Evolutionary conservation across 2,113 vertebrate species (phyloP).

Genomic region (Platycercus adscitus): DNA sequence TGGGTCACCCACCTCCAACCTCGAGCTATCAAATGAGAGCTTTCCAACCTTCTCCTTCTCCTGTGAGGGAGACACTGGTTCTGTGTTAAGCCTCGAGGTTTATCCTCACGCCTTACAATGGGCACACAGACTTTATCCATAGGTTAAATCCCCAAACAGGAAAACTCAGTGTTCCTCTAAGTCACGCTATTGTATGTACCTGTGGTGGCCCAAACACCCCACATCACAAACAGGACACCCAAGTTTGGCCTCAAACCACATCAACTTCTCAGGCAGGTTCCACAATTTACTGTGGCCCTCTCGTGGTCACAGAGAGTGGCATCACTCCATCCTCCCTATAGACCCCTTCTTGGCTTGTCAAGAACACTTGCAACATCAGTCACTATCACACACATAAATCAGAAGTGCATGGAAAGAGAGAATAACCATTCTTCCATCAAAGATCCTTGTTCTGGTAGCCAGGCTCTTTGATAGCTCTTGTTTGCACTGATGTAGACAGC

Average conservation of each 20-base stretch:
- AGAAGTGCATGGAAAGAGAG: not conserved
- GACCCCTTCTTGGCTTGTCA: not conserved
- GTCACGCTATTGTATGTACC: not conserved
- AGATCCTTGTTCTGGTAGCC: not conserved
- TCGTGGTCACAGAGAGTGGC: slow-evolving; percentile 23
- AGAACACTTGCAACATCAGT: rapidly evolving
- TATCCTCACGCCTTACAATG: not conserved
- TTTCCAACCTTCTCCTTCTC: not conserved
- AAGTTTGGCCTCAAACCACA: not conserved
- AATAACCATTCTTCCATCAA: not conserved
- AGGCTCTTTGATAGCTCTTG: not conserved
- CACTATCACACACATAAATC: not conserved
- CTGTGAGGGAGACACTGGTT: not conserved
- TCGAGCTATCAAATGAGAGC: not conserved
- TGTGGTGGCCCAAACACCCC: not conserved
- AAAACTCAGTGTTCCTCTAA: not conserved
- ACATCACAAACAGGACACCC: not conserved
- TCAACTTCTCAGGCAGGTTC: not conserved
- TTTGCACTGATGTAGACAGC: rapidly evolving
- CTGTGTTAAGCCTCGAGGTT: not conserved
- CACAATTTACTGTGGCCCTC: slow-evolving; percentile 44
- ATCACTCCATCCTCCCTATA: not conserved
- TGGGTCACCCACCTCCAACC: not conserved
- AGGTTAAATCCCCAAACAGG: not conserved
- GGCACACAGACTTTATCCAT: not conserved